Evolutionary conservation across 2,113 vertebrate genomes (phyloP), one percentile per base, ranked within the genome.

Genomic region (Plecturocebus donacophilus): DNA sequence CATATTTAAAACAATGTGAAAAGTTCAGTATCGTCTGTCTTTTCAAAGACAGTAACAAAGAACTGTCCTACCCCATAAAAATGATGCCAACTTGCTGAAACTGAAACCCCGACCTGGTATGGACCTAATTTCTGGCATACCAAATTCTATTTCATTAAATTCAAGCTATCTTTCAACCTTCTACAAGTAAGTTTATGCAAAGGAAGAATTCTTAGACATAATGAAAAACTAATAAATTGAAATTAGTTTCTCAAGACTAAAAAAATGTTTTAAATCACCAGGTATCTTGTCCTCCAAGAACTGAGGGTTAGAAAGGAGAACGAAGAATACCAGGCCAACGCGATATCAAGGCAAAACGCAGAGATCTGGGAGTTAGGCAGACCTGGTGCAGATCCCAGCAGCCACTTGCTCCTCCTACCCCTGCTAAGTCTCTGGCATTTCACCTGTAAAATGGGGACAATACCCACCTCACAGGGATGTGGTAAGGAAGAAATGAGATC

Each of bases 191-290:
- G 7, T 75, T 75, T 64, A 85, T 35, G 11, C n/a, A 85, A 95
- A 70, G 35, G 42, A 64, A 49, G 6, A 40, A 47, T 58, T 95
- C n/a, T 85, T 93, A 86, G 56, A 87, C 93, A 88, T 30, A 89
- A 83, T 40, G 56, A 85, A 87, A 81, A 95, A 25, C 56, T 6
- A 93, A 75, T 70, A 82, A 32, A 79, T 8, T 77, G 32, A 81
- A 86, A 77, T 84, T 81, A 75, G 17, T 83, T 95, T 82, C 38
- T 45, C 52, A 82, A 90, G 93, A 86, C 64, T 94, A 42, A 93
- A 81, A 90, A 84, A 42, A 38, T 47, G 70, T 64, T n/a, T 97
- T 40, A 70, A 58, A 82, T 71, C 54, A 95, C 25, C 9, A 91
- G 19, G 13, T n/a, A 71, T 68, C 70, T 75, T 38, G 35, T 89